phyloP scores from a whole-genome alignment of 2,888 invertebrate species.

The Tortrix viridana region DNA sequence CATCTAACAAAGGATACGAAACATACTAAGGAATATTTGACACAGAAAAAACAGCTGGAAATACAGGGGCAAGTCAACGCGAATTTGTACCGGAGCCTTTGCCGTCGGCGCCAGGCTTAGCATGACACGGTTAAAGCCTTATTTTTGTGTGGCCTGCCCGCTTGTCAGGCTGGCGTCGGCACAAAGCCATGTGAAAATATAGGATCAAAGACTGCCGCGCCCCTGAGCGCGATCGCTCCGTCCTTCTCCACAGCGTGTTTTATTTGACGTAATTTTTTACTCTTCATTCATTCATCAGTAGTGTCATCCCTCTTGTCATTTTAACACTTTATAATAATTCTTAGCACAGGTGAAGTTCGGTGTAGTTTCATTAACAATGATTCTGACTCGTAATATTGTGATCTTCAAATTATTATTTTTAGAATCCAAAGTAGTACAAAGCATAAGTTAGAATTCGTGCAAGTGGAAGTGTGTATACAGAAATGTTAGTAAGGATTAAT shows the following conservation, averaged over 20 bases:
- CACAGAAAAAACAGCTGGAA: slow-evolving; percentile 56
- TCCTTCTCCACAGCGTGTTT: slow-evolving; percentile 42
- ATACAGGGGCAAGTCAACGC: slow-evolving; percentile 71
- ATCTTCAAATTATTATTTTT: too few relatives aligned
- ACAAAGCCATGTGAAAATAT: slow-evolving; percentile 82
- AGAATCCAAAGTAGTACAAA: too few relatives aligned
- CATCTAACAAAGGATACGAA: slow-evolving; percentile 32
- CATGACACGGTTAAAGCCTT: slow-evolving; percentile 83
- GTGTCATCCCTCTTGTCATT: too few relatives aligned
- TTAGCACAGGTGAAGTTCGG: too few relatives aligned
- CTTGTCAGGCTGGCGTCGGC: slow-evolving; percentile 79
- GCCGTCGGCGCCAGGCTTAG: slow-evolving; percentile 83
- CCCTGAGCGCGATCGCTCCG: slow-evolving; percentile 63
- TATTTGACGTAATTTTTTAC: slow-evolving; percentile 37
- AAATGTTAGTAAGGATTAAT: not conserved
- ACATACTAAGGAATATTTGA: slow-evolving; percentile 58
- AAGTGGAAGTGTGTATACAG: too few relatives aligned
- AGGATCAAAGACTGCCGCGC: slow-evolving; percentile 79
- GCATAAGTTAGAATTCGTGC: too few relatives aligned
- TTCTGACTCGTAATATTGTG: too few relatives aligned
- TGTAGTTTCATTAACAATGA: too few relatives aligned
- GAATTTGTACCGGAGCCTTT: slow-evolving; percentile 81
- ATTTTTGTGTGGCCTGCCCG: slow-evolving; percentile 82
- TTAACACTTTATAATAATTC: not conserved
- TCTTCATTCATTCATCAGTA: slow-evolving; percentile 29